These are phyloP conservation scores for Zaprionus ghesquierei DNA, from an alignment of 1,140 invertebrate genomes.

Conservation along the genomic window DNA sequence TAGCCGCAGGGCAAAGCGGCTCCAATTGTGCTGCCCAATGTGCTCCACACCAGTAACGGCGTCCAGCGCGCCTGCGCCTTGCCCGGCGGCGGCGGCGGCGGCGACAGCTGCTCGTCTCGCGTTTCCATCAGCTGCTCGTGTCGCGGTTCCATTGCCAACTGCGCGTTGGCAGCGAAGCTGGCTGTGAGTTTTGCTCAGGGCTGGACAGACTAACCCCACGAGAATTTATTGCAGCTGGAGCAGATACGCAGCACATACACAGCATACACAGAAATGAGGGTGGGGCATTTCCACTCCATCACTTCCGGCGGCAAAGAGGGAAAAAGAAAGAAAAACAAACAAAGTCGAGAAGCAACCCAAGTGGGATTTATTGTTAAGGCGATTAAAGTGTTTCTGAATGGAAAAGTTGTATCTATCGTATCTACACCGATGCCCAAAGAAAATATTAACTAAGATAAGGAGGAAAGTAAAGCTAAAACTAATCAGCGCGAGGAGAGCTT, in stretches of 20 bases:
- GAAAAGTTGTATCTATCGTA: background rate
- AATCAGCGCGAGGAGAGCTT: conserved; percentile 14
- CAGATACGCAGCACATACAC: background rate
- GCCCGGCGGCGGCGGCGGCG: background rate
- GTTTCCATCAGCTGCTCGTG: conserved; percentile 10
- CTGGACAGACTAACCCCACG: background rate
- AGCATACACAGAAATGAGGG: background rate
- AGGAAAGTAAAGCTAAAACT: background rate
- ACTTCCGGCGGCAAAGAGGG: background rate
- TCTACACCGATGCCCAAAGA: background rate
- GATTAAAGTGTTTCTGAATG: background rate
- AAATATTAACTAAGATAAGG: background rate
- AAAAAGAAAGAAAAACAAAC: background rate
- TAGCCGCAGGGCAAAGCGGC: conserved; percentile 93
- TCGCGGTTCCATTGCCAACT: background rate
- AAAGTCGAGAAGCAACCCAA: background rate
- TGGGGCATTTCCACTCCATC: background rate
- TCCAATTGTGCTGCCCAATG: conserved; percentile 87
- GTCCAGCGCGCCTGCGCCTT: conserved; percentile 37
- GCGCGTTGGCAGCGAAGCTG: background rate
- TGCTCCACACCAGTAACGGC: conserved; percentile 49
- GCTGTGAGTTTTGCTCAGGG: background rate
- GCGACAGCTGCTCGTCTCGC: background rate
- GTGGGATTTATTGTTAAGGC: background rate
- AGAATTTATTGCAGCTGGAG: conserved; percentile 10